phyloP scores from a whole-genome alignment of 2,888 invertebrate genomes.

The Epinotia demarniana region DNA sequence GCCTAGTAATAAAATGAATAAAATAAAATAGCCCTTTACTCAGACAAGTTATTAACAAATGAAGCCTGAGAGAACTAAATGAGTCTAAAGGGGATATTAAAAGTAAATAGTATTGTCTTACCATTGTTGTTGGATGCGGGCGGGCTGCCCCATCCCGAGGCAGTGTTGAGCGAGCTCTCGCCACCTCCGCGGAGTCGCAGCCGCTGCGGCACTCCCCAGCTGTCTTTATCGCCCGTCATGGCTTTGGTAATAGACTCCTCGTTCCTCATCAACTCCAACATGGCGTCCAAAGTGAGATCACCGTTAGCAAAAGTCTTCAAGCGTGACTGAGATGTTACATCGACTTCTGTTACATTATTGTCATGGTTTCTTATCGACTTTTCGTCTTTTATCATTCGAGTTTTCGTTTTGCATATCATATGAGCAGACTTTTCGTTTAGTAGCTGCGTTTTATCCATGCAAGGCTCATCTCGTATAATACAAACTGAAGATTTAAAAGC shows the following conservation, averaged over 20 bases:
- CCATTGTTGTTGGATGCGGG: constrained; percentile 88
- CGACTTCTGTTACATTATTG: constrained; percentile 75
- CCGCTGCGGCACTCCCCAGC: constrained; percentile 86
- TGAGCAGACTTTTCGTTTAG: constrained; percentile 77
- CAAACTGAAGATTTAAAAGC: constrained; percentile 86
- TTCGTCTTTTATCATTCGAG: constrained; percentile 74
- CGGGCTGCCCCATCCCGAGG: constrained; percentile 91
- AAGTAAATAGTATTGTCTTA: constrained; percentile 55
- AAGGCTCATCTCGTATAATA: constrained; percentile 83
- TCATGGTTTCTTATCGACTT: constrained; percentile 77
- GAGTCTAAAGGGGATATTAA: background rate
- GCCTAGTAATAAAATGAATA: no score
- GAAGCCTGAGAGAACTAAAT: no score
- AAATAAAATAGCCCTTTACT: no score
- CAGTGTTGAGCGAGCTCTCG: constrained; percentile 91
- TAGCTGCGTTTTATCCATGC: constrained; percentile 73
- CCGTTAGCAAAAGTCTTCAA: constrained; percentile 76
- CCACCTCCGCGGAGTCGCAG: constrained; percentile 91
- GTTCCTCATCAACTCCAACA: constrained; percentile 73
- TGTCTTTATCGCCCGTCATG: constrained; percentile 63
- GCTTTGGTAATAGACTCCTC: constrained; percentile 66
- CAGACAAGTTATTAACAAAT: no score
- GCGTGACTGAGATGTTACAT: constrained; percentile 58
- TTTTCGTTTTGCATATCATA: constrained; percentile 75
- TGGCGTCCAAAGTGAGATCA: constrained; percentile 79